Percentiles rank a stretch among this genome's conserved stretches.
These are phyloP conservation scores for Panorpa germanica DNA, from an alignment of 2,888 invertebrate genomes.

Conservation along the genomic window DNA sequence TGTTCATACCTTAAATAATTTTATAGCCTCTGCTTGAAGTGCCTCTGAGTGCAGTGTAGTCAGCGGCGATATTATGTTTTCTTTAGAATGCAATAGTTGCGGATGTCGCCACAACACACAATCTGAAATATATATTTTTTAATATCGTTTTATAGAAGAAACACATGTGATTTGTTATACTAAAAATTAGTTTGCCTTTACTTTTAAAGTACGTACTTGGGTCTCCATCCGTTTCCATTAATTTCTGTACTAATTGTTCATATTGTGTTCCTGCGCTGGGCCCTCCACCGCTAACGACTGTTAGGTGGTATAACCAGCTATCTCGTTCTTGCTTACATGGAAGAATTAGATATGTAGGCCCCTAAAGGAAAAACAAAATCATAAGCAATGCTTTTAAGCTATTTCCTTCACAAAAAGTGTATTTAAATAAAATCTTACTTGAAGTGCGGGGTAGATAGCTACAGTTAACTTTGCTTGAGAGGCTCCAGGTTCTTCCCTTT, in stretches of 20 bases:
- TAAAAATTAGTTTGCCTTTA: not conserved
- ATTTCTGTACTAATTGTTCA: conserved; percentile 85
- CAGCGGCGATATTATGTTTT: conserved; percentile 72
- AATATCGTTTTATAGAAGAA: not conserved
- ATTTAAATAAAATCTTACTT: conserved; percentile 23
- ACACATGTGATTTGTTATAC: not conserved
- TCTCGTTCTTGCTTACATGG: conserved; percentile 89
- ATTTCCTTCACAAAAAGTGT: not conserved
- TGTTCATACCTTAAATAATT: conserved; percentile 66
- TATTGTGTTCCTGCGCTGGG: conserved; percentile 87
- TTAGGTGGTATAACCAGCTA: conserved; percentile 66
- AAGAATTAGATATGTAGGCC: conserved; percentile 86
- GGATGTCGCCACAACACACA: conserved; percentile 92
- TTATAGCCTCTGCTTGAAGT: conserved; percentile 78
- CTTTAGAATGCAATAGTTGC: conserved; percentile 74
- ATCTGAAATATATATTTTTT: conserved; percentile 25
- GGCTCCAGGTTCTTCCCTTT: conserved; percentile 54
- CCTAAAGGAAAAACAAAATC: conserved; percentile 25
- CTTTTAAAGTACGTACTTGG: conserved; percentile 43
- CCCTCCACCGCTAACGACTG: conserved; percentile 84
- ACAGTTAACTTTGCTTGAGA: conserved; percentile 63
- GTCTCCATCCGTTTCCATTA: conserved; percentile 94
- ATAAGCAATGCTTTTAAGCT: not conserved
- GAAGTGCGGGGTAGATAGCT: conserved; percentile 85
- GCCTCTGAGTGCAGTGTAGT: conserved; percentile 80